Conservation (phyloP, 64 coral and sea anemone species). For the Actinia tenebrosa region DNA sequence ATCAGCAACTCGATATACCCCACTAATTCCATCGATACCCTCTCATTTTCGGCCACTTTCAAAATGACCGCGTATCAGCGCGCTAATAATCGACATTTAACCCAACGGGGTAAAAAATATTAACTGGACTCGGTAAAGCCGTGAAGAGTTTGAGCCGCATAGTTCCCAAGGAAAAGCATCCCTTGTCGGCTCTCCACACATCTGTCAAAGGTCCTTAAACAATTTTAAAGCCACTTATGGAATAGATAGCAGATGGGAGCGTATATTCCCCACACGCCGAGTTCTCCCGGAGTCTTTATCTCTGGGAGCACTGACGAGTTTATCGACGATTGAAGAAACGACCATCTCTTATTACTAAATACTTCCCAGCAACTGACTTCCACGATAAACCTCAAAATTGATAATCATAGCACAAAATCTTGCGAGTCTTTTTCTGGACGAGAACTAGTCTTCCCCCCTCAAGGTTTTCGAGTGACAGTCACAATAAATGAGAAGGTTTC, state of each 20-base stretch:
- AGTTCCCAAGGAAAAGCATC: neutral
- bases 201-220: slow-evolving; percentile 2
- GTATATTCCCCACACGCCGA: neutral
- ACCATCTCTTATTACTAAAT: neutral
- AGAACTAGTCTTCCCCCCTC: too few relatives aligned
- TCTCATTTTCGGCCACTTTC: neutral
- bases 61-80: neutral
- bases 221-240: slow-evolving; percentile 6
- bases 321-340: neutral
- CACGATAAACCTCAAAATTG: neutral
- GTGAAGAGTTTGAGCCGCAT: neutral
- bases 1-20: neutral
- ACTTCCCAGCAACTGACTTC: neutral
- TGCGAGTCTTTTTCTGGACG: too few relatives aligned
- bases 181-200: neutral
- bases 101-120: neutral
- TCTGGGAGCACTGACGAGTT: neutral
- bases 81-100: neutral
- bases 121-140: neutral
- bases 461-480: too few relatives aligned
- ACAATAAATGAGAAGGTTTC: neutral
- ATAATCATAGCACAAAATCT: too few relatives aligned
- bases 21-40: neutral
- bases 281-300: neutral
- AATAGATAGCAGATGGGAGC: neutral